Base-by-base conservation (phyloP, 2,797 vertebrate species). In the Neosilurus mollespiculum region DNA sequence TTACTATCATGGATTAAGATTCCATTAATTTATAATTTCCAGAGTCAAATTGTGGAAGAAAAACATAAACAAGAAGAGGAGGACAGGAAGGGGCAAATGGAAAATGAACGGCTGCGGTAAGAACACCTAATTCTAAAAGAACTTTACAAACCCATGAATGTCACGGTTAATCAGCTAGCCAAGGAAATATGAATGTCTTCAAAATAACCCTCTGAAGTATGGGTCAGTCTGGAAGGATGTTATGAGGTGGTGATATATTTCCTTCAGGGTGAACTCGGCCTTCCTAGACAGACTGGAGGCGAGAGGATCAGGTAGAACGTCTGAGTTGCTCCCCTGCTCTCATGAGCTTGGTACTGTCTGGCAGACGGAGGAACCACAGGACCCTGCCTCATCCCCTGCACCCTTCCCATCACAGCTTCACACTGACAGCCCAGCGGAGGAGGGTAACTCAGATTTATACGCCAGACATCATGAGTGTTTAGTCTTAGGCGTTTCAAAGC, bases 201-300 rank as follows among this genome's bases (percentile, higher is more conserved):
- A 49, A 69, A 81, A 81, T 65, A 65, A 73, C 67, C 53, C 62
- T 53, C 30, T 83, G 78, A 79, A 70, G 64, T 79, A 83, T 83
- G 70, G 69, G 80, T 86, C n/a, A 22, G 53, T 80, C 64, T 82
- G 58, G 49, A 80, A 75, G 67, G 22, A 67, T 67, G 72, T 85
- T 80, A 70, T 67, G n/a, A 66, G 34, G 56, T 43, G 15, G 67
- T 84, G 82, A 82, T 85, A 37, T 78, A 81, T 87, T 82, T 82
- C 81, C 83, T 75, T 85, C 92, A 98, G 96, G 89, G 94, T 96
- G 89, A 97, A 97, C 92, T 88, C 90, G 37, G 94, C 91, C 82
- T 98, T 97, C 88, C 91, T 97, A 91, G 95, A 97, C 90, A 91
- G 83, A 84, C 92, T 97, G 5, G 90, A 96, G 90, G 90, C 86